Evolutionary conservation across 2,797 vertebrate genomes (phyloP).

Genomic region (Hapalemur alaotrensis): DNA sequence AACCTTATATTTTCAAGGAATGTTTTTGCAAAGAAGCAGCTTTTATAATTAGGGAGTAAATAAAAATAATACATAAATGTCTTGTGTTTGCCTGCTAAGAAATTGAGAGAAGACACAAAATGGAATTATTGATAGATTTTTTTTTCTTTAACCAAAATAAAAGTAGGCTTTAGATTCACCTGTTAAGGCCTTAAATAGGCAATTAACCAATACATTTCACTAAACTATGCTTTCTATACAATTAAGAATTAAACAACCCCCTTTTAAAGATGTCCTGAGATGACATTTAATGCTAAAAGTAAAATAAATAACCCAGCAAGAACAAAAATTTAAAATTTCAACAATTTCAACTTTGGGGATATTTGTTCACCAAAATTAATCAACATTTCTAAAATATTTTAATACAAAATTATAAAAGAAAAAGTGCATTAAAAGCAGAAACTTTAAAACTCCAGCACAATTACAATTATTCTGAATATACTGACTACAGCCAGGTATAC

Average conservation of each 20-base stretch:
- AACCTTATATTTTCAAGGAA: slow-evolving; percentile 16
- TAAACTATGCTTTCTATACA: background rate
- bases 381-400: slow-evolving; percentile 69
- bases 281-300: slow-evolving; percentile 62
- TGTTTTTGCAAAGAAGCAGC: slow-evolving; percentile 56
- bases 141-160: slow-evolving; percentile 29
- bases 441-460: slow-evolving; percentile 53
- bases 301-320: slow-evolving; percentile 69
- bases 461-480: slow-evolving; percentile 50
- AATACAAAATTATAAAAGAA: slow-evolving; percentile 75
- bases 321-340: slow-evolving; percentile 54
- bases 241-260: slow-evolving; percentile 17
- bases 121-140: background rate
- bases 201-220: background rate
- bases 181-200: slow-evolving; percentile 30
- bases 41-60: slow-evolving; percentile 33
- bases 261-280: slow-evolving; percentile 62
- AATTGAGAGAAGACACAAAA: slow-evolving; percentile 23
- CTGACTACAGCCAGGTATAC: slow-evolving; percentile 41
- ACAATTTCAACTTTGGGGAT: slow-evolving; percentile 58
- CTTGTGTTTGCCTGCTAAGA: background rate
- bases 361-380: slow-evolving; percentile 63
- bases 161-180: slow-evolving; percentile 1
- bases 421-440: slow-evolving; percentile 77
- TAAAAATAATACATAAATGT: background rate